These are phyloP conservation scores for Hermodice carunculata DNA, from an alignment of 2,888 invertebrate species.

Conservation along the genomic window DNA sequence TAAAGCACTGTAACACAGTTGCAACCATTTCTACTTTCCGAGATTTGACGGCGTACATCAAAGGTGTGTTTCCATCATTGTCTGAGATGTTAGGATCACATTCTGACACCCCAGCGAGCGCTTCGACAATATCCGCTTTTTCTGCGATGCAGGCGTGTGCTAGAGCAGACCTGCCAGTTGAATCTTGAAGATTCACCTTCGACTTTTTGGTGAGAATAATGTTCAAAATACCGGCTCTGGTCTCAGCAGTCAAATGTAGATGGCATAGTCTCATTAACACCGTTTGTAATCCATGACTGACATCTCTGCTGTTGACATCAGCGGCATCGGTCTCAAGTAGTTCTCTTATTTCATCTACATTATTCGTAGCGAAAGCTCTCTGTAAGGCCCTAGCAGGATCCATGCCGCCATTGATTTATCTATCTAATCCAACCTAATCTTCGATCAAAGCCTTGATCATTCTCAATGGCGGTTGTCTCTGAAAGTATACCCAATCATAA, in stretches of 20 bases:
- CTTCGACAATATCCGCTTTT: slow-evolving; percentile 40
- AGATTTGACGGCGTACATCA: slow-evolving; percentile 49
- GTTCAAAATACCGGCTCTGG: slow-evolving; percentile 37
- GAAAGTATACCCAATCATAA: too few relatives aligned
- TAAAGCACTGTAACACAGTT: slow-evolving; percentile 10
- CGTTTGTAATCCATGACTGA: slow-evolving; percentile 52
- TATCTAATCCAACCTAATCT: too few relatives aligned
- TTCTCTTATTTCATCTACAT: slow-evolving; percentile 3
- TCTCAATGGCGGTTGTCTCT: too few relatives aligned
- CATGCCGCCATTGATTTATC: too few relatives aligned
- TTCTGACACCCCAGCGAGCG: slow-evolving; percentile 41
- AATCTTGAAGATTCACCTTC: slow-evolving; percentile 50
- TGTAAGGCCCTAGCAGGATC: too few relatives aligned
- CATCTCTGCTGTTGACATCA: slow-evolving; percentile 49
- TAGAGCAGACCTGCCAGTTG: slow-evolving; percentile 49
- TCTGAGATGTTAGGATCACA: slow-evolving; percentile 46
- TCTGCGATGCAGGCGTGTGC: slow-evolving; percentile 56
- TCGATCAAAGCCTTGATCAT: too few relatives aligned
- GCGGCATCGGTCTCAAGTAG: slow-evolving; percentile 1
- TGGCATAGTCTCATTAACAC: slow-evolving; percentile 54
- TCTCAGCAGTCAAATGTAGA: slow-evolving; percentile 34
- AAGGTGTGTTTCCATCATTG: slow-evolving; percentile 51
- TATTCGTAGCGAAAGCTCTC: slow-evolving; percentile 7
- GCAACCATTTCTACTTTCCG: slow-evolving; percentile 44
- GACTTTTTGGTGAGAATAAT: slow-evolving; percentile 39